These are phyloP conservation scores for Pontoporia blainvillei DNA, from an alignment of 2,113 vertebrate species.

Conservation along the genomic window DNA sequence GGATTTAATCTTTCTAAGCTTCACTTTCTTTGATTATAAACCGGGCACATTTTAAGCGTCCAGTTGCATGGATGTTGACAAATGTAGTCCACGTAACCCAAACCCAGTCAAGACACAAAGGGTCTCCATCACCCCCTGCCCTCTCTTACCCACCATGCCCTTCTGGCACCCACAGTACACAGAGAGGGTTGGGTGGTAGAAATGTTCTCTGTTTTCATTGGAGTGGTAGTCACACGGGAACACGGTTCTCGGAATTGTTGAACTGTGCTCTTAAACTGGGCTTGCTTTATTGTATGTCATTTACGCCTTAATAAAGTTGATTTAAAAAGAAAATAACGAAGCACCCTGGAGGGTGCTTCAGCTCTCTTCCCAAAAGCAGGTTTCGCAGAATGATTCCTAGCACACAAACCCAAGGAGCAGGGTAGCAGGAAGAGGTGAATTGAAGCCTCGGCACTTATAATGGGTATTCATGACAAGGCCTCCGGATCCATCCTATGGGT, in stretches of 20 bases:
- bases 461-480: background rate
- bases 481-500: background rate
- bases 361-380: background rate
- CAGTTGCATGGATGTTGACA: background rate
- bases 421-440: background rate
- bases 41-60: background rate
- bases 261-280: background rate
- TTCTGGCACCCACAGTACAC: accelerated
- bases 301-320: background rate
- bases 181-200: too few relatives aligned
- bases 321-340: background rate
- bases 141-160: background rate
- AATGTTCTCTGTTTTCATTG: background rate
- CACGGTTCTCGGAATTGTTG: background rate
- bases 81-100: background rate
- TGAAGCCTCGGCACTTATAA: background rate
- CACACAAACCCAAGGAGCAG: background rate
- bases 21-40: background rate
- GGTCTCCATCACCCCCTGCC: too few relatives aligned
- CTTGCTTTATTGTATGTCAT: background rate
- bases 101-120: background rate
- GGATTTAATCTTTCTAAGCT: background rate
- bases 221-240: background rate
- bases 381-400: background rate
- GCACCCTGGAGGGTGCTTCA: background rate